phyloP scores from a whole-genome alignment of 2,888 invertebrate species.

The Eutolmus rufibarbis region DNA sequence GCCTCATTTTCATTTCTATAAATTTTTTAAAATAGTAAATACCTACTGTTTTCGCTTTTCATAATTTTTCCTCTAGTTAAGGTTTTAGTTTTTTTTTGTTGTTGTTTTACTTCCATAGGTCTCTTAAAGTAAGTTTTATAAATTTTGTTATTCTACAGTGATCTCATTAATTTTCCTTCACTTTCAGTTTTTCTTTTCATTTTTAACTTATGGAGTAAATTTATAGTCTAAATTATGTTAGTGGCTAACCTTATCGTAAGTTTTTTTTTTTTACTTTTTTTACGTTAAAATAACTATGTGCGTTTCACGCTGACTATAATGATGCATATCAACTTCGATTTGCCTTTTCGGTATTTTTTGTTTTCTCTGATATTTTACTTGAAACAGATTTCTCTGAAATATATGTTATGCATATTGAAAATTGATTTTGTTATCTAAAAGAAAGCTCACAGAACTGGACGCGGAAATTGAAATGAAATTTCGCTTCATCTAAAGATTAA shows the following conservation, averaged over 20 bases:
- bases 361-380: conserved; percentile 3
- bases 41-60: not conserved
- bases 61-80: conserved; percentile 36
- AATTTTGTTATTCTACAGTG: conserved; percentile 35
- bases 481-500: not conserved
- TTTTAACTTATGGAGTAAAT: conserved; percentile 43
- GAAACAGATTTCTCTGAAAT: conserved; percentile 13
- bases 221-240: conserved; percentile 43
- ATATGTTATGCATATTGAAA: not conserved
- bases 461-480: not conserved
- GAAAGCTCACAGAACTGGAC: not conserved
- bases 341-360: not conserved
- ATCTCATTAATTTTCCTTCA: conserved; percentile 30
- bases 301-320: conserved; percentile 53
- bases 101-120: conserved; percentile 29
- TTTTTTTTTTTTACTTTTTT: conserved; percentile 36
- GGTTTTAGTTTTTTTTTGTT: conserved; percentile 36
- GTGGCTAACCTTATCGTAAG: conserved; percentile 42
- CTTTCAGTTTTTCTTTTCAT: not conserved
- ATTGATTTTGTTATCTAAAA: not conserved
- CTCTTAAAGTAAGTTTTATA: conserved; percentile 30
- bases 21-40: conserved; percentile 16
- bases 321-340: conserved; percentile 3
- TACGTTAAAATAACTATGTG: conserved; percentile 53
- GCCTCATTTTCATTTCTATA: not conserved